Evolutionary conservation across 2,113 vertebrate genomes (phyloP), one percentile per base, ranked within the genome.

Genomic region (Hystrix brachyura): DNA sequence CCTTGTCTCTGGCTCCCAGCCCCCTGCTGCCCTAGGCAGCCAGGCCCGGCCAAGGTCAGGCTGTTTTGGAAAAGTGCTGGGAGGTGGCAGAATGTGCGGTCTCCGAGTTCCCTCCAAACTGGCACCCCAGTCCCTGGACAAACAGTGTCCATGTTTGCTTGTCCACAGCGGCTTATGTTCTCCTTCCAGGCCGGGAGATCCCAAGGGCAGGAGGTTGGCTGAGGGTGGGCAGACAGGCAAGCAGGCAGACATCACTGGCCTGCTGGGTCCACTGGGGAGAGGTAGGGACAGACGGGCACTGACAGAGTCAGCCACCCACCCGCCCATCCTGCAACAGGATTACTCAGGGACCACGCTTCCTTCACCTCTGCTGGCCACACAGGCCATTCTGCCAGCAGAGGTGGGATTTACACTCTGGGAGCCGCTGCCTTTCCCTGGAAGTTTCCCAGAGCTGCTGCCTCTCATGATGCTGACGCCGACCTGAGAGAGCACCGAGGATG

Each of bases 51-150:
- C 79, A 89, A 91, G 62, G 46, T 38, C 82, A 55, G 29, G 94
- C 92, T 95, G 96, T 95, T 98, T 97, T 97, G 96, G 96, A 95
- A 97, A 97, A 95, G 76, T 29, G 89, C 94, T 97, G 83, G 87
- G 94, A 97, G 92, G 87, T 72, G 89, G 93, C 83, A 97, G 90
- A 94, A 94, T 93, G 95, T 96, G 96, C 48, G 84, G 91, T 95
- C 90, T 96, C 87, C 1, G 17, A 94, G 93, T 78, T 96, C 87
- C 93, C 93, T 97, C 96, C 94, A 90, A 96, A 86, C 96, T 80
- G 97, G 95, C 87, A 82, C 89, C 91, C 94, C 60, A 13, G 23
- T 59, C 94, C 79, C 92, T 95, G 79, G 74, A 96, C 91, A 98
- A 97, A 97, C 97, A 97, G 93, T 1, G 18, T 59, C 92, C 86